These are phyloP conservation scores for Serranochromis macrocephalus DNA, from an alignment of 2,113 vertebrate species.

Conservation along the genomic window DNA sequence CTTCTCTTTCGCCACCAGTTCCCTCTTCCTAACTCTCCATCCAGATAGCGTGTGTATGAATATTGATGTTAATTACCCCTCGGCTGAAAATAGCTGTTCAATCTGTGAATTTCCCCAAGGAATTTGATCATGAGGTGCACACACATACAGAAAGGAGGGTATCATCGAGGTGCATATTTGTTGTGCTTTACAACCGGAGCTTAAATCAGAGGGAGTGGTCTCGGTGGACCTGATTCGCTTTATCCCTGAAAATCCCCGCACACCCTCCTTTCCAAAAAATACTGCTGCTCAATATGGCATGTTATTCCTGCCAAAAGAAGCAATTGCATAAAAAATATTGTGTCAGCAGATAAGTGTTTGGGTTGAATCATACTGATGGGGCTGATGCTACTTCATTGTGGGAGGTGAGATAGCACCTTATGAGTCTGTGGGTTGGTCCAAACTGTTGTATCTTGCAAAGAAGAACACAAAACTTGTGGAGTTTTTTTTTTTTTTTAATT, in stretches of 20 bases:
- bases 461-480: background rate
- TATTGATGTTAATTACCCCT: constrained; percentile 61
- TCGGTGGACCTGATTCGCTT: background rate
- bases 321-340: background rate
- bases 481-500: background rate
- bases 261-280: background rate
- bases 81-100: constrained; percentile 48
- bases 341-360: background rate
- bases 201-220: constrained; percentile 12
- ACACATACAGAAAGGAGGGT: background rate
- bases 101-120: constrained; percentile 41
- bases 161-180: constrained; percentile 1
- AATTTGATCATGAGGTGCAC: constrained; percentile 1
- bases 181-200: constrained; percentile 12
- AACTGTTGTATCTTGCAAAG: background rate
- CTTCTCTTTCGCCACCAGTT: background rate
- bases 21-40: background rate
- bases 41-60: constrained; percentile 41
- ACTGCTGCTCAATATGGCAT: background rate
- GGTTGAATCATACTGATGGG: constrained; percentile 6
- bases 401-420: constrained; percentile 26
- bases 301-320: background rate
- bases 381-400: constrained; percentile 2
- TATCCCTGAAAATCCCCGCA: background rate
- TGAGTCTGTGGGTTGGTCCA: constrained; percentile 6